phyloP scores from a whole-genome alignment of 2,797 vertebrate genomes.

The Jordanella pulchra region DNA sequence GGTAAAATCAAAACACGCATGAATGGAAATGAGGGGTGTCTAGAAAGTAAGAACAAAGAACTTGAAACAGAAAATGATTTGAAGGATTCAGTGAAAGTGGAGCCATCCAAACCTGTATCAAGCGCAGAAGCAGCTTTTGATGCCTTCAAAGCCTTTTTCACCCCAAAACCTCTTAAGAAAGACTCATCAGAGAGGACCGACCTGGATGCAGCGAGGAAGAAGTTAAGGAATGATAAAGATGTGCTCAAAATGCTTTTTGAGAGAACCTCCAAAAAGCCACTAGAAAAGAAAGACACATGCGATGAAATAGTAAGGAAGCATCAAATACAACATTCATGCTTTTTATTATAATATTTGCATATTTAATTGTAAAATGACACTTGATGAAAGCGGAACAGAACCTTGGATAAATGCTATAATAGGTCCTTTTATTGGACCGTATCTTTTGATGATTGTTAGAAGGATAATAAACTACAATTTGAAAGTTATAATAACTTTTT shows the following conservation, averaged over 20 bases:
- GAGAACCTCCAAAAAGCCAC: slow-evolving; percentile 77
- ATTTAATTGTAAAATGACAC: neutral
- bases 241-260: slow-evolving; percentile 88
- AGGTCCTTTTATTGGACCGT: neutral
- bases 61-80: slow-evolving; percentile 13
- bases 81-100: slow-evolving; percentile 36
- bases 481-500: neutral
- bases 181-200: slow-evolving; percentile 82
- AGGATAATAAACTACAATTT: neutral
- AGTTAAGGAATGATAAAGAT: slow-evolving; percentile 87
- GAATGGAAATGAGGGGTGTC: slow-evolving; percentile 10
- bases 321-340: neutral
- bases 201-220: slow-evolving; percentile 85
- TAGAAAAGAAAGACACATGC: slow-evolving; percentile 63
- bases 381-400: neutral
- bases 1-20: slow-evolving; percentile 6
- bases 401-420: neutral
- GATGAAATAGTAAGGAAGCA: slow-evolving; percentile 82
- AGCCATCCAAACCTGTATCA: slow-evolving; percentile 52
- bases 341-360: neutral
- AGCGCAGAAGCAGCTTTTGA: slow-evolving; percentile 88
- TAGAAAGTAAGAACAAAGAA: slow-evolving; percentile 14
- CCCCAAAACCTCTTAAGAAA: slow-evolving; percentile 84
- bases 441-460: neutral
- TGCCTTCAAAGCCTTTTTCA: slow-evolving; percentile 95